Conservation (phyloP, 2,113 vertebrate species). For the Bufo gargarizans region DNA sequence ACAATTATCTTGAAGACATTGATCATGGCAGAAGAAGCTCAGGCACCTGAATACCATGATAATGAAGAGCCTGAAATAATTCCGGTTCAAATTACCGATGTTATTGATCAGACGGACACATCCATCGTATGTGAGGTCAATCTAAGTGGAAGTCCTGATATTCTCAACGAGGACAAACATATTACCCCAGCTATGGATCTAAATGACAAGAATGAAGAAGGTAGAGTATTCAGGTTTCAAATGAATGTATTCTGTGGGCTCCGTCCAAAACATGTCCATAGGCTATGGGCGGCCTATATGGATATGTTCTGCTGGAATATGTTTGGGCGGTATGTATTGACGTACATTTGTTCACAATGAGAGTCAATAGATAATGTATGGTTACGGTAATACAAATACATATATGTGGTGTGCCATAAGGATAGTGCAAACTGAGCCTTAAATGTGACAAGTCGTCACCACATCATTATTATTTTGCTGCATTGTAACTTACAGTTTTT, state of each 20-base stretch:
- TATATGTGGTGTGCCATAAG: too few relatives aligned
- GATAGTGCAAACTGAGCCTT: too few relatives aligned
- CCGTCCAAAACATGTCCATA: background rate
- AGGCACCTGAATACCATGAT: constrained; percentile 65
- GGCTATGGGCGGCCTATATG: background rate
- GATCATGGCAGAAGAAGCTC: constrained; percentile 71
- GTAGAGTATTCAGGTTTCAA: background rate
- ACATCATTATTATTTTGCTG: background rate
- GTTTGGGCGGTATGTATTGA: too few relatives aligned
- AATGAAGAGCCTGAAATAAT: constrained; percentile 42
- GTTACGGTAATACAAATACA: too few relatives aligned
- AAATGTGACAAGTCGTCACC: too few relatives aligned
- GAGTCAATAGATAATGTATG: too few relatives aligned
- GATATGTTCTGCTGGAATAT: too few relatives aligned
- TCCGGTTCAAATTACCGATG: constrained; percentile 63
- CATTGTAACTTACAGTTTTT: background rate
- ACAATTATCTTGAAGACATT: background rate
- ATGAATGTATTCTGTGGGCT: background rate
- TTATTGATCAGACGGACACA: constrained; percentile 60
- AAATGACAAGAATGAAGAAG: constrained; percentile 11
- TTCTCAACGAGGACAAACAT: background rate
- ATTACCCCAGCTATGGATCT: background rate
- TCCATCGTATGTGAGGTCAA: background rate
- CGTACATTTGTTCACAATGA: too few relatives aligned
- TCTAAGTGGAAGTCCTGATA: background rate